Percentiles rank a stretch among this genome's conserved stretches.
Conservation (phyloP, 2,888 invertebrate genomes). For the Nomada fabriciana region DNA sequence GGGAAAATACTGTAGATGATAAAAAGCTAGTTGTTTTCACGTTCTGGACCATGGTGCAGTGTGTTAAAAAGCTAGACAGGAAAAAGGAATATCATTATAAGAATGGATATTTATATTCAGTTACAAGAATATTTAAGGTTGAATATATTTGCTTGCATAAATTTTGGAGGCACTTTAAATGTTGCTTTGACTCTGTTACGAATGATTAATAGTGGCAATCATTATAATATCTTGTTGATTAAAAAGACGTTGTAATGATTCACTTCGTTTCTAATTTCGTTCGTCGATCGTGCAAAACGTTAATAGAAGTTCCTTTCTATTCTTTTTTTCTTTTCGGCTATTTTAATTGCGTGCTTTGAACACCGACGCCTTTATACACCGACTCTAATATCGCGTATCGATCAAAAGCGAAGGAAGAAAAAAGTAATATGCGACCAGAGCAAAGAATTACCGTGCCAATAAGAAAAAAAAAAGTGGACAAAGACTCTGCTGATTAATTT, state of each 20-base stretch:
- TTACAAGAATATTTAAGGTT: too few species aligned
- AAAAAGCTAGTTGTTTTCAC: too few species aligned
- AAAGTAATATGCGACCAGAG: background rate
- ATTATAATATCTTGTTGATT: background rate
- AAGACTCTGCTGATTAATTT: background rate
- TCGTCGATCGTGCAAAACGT: background rate
- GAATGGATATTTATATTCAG: too few species aligned
- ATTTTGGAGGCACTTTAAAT: too few species aligned
- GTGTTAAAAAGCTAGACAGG: too few species aligned
- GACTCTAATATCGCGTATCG: conserved; percentile 41
- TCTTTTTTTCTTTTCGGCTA: conserved; percentile 2
- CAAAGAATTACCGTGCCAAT: background rate
- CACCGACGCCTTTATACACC: conserved; percentile 12
- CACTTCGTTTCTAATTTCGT: background rate
- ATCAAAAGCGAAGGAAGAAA: conserved; percentile 14
- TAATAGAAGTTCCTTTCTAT: background rate
- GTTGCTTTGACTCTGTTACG: too few species aligned
- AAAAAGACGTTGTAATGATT: background rate
- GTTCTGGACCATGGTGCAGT: too few species aligned
- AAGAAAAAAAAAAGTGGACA: background rate
- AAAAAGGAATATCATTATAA: too few species aligned
- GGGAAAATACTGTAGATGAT: too few species aligned
- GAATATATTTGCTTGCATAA: too few species aligned
- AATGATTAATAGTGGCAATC: too few species aligned
- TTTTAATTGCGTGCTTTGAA: conserved; percentile 30